phyloP scores from a whole-genome alignment of 2,113 vertebrate genomes.

The Acinonyx jubatus region DNA sequence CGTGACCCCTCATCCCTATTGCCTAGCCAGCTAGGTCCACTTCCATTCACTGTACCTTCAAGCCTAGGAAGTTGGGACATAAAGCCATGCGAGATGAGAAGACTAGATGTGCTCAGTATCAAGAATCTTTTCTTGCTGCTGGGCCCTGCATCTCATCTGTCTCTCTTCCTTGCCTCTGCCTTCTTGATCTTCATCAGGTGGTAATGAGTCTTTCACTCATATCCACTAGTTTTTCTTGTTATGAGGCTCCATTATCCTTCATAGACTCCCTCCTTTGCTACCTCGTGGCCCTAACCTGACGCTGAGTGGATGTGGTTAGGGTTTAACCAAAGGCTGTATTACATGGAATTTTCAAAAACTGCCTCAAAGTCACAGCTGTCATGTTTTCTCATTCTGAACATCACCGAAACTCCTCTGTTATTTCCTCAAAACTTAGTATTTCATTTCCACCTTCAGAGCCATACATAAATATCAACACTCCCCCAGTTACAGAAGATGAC shows the following conservation, averaged over 20 bases:
- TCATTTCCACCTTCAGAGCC: conserved; percentile 34
- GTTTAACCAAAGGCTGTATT: background rate
- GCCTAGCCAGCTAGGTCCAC: background rate
- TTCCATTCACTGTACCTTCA: too few species aligned
- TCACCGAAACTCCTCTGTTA: background rate
- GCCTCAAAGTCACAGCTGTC: background rate
- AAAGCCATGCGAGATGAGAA: background rate
- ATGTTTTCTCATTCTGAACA: background rate
- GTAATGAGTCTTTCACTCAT: background rate
- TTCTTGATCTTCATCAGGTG: background rate
- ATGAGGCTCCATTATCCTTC: too few species aligned
- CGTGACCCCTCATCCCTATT: background rate
- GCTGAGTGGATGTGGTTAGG: background rate
- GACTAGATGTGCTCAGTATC: background rate
- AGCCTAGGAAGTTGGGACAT: background rate
- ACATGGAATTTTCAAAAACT: background rate
- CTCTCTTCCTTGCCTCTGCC: background rate
- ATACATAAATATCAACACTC: background rate
- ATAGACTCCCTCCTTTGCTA: background rate
- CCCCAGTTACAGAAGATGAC: background rate
- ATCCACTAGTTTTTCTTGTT: background rate
- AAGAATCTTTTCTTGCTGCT: background rate
- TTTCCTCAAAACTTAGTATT: conserved; percentile 7
- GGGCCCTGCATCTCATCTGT: background rate
- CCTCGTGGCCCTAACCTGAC: background rate